A percentile compares a stretch with the other conserved stretches of the same genome.
These are phyloP conservation scores for Brachypteracias leptosomus DNA, from an alignment of 2,113 vertebrate genomes.

Conservation along the genomic window DNA sequence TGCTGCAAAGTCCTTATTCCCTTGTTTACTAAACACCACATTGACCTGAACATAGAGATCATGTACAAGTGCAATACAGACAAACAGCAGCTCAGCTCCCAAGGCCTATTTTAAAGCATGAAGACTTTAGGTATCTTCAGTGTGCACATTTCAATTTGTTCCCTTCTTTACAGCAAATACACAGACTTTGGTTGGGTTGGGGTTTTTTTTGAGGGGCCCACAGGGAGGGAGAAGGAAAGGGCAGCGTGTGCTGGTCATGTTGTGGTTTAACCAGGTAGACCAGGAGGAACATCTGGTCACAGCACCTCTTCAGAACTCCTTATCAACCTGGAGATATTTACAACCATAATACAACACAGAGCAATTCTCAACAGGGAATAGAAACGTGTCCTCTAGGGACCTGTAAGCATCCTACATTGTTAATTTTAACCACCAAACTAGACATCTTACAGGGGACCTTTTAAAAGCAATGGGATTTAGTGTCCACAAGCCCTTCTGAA, in stretches of 20 bases:
- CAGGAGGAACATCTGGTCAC: background rate
- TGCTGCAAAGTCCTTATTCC: background rate
- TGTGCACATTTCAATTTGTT: background rate
- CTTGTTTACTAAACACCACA: background rate
- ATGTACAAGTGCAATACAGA: rapidly evolving
- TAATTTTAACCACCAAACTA: background rate
- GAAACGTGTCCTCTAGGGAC: background rate
- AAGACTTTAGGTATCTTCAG: background rate
- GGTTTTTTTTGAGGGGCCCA: background rate
- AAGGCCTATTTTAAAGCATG: background rate
- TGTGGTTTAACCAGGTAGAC: background rate
- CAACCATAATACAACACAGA: background rate
- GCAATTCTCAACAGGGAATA: background rate
- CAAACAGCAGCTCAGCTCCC: background rate
- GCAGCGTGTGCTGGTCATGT: background rate
- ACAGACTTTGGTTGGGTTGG: no score
- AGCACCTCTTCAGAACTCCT: background rate
- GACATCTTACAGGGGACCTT: background rate
- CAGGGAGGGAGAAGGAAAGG: background rate
- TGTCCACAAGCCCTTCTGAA: background rate
- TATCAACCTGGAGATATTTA: background rate
- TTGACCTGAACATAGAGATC: background rate
- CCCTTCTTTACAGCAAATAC: background rate
- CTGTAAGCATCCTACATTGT: background rate
- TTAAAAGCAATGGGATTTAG: background rate